Base-by-base conservation (phyloP, 2,113 vertebrate genomes). In the Sorex fumeus region DNA sequence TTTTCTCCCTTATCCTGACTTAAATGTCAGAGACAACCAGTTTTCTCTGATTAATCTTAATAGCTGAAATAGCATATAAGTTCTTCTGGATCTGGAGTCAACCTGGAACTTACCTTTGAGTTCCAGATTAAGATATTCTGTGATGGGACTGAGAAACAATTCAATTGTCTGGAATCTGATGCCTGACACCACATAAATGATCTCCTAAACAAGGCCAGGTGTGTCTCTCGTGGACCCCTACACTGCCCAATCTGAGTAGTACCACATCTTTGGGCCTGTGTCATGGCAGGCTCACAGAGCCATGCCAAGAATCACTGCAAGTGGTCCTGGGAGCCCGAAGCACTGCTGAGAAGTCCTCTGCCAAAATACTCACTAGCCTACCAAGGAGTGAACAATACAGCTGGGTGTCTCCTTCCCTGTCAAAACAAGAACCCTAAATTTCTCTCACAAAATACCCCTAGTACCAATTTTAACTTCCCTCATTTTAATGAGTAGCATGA, bases 401-500 rank as follows among this genome's bases (percentile, higher is more conserved):
- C 0, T 32, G 34, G 9, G 47, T 7, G 21, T 79, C 40, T 47
- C 27, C 69, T 79, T 28, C 28, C 47, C n/a, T 16, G 16, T 40
- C n/a, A 87, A 47, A 40, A 36, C 27, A 16, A 71, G n/a, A 80
- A 72, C 13, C 74, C 28, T 12, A 50, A 36, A 71, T 91, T 80
- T 30, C 34, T 84, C 66, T 83, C 43, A 77, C 13, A 76, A 40
- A 88, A 78, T 9, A 36, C 36, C 32, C 23, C 36, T 87, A n/a
- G 8, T 30, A 30, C 43, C 23, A 75, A 13, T 12, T 36, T 10
- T 50, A 71, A 5, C 40, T 19, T 23, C 62, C n/a, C 10, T 45
- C 36, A 75, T 36, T 70, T 87, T n/a, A 45, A 3, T 34, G 76
- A 92, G 64, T n/a, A 74, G 79, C 50, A 21, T 84, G 79, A 23